Evolutionary conservation across 2,113 vertebrate genomes (phyloP), one percentile per base, ranked within the genome.

Genomic region (Donacobius atricapilla): DNA sequence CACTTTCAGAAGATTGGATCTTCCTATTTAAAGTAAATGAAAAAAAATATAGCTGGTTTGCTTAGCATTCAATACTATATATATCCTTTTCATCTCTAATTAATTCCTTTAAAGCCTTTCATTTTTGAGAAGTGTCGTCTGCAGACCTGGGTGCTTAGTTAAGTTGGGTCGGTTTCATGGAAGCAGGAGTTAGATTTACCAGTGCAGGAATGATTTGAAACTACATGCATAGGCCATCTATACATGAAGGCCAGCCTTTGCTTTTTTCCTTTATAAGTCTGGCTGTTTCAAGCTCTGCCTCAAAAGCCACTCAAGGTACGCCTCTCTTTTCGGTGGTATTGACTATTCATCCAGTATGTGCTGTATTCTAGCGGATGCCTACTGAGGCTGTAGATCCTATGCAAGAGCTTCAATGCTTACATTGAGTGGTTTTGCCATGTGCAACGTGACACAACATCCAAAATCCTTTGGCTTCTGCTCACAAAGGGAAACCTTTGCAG

Each of bases 21-120:
- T 72, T 92, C 9, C 33, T 77, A 25, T 83, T 87, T 91, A 48
- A 96, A 95, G 72, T 90, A 91, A 80, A 93, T 90, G n/a, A n/a
- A n/a, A 81, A 77, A 91, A 85, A 83, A 66, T 40, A 33, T 15
- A 30, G 12, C 15, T 73, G 64, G 15, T 73, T 93, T 88, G 37
- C 53, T 95, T 90, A 83, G 24, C 27, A 83, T 58, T 54, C 44
- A 70, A 21, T 83, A 77, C 33, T 66, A 58, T 56, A 73, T 57
- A 57, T 72, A 77, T 80, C 63, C 24, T 86, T 91, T 90, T 90
- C 17, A 83, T 88, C 42, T 87, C 57, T 92, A 77, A 91, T 91
- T 93, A 77, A 76, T 91, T 87, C 39, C 58, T 71, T 33, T n/a
- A 57, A 48, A 76, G 45, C 45, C 53, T 94, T 87, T 87, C 37